phyloP scores from a whole-genome alignment of 2,797 vertebrate genomes.

The Rhynchonycteris naso region DNA sequence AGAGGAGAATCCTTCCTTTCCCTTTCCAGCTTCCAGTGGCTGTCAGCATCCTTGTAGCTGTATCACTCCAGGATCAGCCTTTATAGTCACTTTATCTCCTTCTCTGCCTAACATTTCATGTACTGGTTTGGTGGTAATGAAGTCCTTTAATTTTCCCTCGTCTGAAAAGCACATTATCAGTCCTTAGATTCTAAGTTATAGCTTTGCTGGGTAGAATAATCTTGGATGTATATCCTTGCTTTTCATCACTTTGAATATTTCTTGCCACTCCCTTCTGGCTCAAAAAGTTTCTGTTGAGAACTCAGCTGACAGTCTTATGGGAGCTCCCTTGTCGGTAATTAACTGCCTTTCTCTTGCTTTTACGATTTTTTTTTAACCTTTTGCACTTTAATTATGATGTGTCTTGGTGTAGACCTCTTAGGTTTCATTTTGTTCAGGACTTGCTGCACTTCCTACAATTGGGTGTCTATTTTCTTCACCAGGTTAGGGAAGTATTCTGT shows the following conservation, averaged over 20 bases:
- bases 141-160: not conserved
- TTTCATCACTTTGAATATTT: not conserved
- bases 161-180: not conserved
- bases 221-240: not conserved
- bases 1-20: not conserved
- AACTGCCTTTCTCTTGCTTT: not conserved
- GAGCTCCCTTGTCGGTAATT: not conserved
- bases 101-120: not conserved
- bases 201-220: not conserved
- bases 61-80: not conserved
- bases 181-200: not conserved
- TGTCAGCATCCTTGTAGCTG: not conserved
- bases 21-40: not conserved
- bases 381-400: not conserved
- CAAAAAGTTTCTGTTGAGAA: not conserved
- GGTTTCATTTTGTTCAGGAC: not conserved
- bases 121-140: not conserved
- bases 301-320: not conserved
- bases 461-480: not conserved
- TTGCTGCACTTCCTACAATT: not conserved
- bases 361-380: not conserved
- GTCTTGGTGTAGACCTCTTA: not conserved
- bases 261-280: not conserved
- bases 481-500: not conserved
- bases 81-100: not conserved